These are phyloP conservation scores for Tiphia femorata DNA, from an alignment of 2,888 invertebrate genomes.

Conservation along the genomic window DNA sequence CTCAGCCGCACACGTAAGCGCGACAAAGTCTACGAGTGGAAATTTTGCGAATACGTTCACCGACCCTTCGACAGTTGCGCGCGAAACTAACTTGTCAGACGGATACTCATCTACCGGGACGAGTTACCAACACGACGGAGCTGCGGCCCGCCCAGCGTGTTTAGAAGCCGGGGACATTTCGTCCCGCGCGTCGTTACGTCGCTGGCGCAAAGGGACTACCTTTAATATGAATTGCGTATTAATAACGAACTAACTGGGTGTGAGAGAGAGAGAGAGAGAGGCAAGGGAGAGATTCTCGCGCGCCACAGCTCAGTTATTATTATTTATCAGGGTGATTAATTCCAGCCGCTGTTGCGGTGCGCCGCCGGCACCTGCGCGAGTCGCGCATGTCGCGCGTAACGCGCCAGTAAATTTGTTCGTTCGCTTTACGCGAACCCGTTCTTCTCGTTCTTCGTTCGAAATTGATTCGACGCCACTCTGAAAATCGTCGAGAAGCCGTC, in stretches of 20 bases:
- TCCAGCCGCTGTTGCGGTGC: conserved; percentile 58
- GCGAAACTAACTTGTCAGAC: too few relatives aligned
- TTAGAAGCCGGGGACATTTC: conserved; percentile 18
- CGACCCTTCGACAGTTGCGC: too few relatives aligned
- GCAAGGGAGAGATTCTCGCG: too few relatives aligned
- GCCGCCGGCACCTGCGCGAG: conserved; percentile 56
- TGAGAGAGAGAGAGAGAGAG: conserved; percentile 47
- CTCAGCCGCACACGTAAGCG: too few relatives aligned
- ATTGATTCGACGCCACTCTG: too few relatives aligned
- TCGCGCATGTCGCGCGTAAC: conserved; percentile 16
- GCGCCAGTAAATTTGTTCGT: conserved; percentile 45
- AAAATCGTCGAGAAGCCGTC: too few relatives aligned
- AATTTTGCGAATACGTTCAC: too few relatives aligned
- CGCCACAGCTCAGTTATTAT: conserved; percentile 64
- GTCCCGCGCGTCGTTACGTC: conserved; percentile 41
- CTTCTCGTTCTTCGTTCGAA: not conserved
- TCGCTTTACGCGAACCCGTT: conserved; percentile 33
- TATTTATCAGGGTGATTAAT: conserved; percentile 68
- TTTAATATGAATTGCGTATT: conserved; percentile 68
- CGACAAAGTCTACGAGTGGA: too few relatives aligned
- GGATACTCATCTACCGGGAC: too few relatives aligned
- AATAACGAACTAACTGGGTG: conserved; percentile 65
- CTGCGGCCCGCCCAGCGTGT: conserved; percentile 7
- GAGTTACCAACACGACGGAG: too few relatives aligned
- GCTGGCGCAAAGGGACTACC: conserved; percentile 43